Conservation (phyloP, 2,888 invertebrate species). For the Emmelina monodactyla region DNA sequence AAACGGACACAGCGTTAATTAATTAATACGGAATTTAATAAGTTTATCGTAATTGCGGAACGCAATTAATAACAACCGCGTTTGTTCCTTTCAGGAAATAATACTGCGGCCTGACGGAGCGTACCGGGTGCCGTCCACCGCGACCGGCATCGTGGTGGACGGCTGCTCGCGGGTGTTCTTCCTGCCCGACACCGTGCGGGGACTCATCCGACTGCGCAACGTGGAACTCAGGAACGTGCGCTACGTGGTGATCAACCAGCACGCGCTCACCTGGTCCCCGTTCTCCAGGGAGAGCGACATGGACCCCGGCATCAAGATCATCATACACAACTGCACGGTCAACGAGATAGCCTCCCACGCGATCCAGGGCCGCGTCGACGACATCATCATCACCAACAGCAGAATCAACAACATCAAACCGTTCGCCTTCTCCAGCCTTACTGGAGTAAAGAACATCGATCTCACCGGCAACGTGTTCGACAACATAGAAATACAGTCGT, state of each 20-base stretch:
- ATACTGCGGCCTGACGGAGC: slow-evolving; percentile 65
- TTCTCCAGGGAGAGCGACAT: slow-evolving; percentile 70
- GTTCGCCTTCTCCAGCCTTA: slow-evolving; percentile 75
- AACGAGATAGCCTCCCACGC: slow-evolving; percentile 67
- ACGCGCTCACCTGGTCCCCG: slow-evolving; percentile 68
- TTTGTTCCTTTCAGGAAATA: slow-evolving; percentile 55
- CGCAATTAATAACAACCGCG: too few relatives aligned
- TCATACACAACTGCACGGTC: slow-evolving; percentile 56
- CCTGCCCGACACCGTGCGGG: slow-evolving; percentile 63
- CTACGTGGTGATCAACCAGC: slow-evolving; percentile 68
- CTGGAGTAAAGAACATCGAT: slow-evolving; percentile 69
- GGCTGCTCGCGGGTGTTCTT: slow-evolving; percentile 72
- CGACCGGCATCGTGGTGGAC: slow-evolving; percentile 69
- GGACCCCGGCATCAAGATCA: slow-evolving; percentile 65
- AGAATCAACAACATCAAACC: slow-evolving; percentile 69
- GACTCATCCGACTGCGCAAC: slow-evolving; percentile 68
- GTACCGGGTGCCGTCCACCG: slow-evolving; percentile 55
- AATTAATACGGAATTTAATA: too few relatives aligned
- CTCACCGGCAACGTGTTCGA: slow-evolving; percentile 68
- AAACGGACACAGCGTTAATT: too few relatives aligned
- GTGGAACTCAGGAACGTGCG: slow-evolving; percentile 70
- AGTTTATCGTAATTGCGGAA: too few relatives aligned
- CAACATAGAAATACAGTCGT: slow-evolving; percentile 73
- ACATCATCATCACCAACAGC: slow-evolving; percentile 70
- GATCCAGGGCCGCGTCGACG: slow-evolving; percentile 76